Percentiles rank a stretch among this genome's conserved stretches.
Conservation (phyloP, 1,140 invertebrate species). For the Musca vetustissima region DNA sequence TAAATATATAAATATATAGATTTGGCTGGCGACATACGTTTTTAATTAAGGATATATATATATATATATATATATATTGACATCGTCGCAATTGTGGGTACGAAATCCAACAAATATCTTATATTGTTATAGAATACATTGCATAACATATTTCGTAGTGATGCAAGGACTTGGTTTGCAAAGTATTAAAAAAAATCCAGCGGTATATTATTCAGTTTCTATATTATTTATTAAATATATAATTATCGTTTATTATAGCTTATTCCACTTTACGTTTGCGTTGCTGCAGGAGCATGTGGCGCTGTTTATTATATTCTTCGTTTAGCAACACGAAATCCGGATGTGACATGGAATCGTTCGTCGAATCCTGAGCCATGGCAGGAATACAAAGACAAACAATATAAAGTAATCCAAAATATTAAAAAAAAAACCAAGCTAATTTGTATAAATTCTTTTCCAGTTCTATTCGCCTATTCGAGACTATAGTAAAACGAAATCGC, state of each 20-base stretch:
- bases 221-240: not conserved
- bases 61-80: too few species aligned
- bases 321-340: constrained; percentile 73
- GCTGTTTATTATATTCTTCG: constrained; percentile 67
- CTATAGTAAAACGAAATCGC: constrained; percentile 63
- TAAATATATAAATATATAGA: too few species aligned
- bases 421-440: not conserved
- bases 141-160: too few species aligned
- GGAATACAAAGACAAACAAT: constrained; percentile 74
- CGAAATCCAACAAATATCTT: too few species aligned
- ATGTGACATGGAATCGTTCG: constrained; percentile 75
- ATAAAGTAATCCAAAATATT: constrained; percentile 59
- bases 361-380: constrained; percentile 78
- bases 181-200: constrained; percentile 64
- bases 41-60: too few species aligned
- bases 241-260: constrained; percentile 48
- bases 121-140: too few species aligned
- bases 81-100: too few species aligned
- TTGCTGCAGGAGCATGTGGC: constrained; percentile 63
- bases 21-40: too few species aligned
- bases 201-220: constrained; percentile 35
- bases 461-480: constrained; percentile 68
- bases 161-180: constrained; percentile 61
- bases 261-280: constrained; percentile 75
- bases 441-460: constrained; percentile 32